Evolutionary conservation across 2,113 vertebrate species (phyloP), one percentile per base, ranked within the genome.

Genomic region (Urocynchramus pylzowi): DNA sequence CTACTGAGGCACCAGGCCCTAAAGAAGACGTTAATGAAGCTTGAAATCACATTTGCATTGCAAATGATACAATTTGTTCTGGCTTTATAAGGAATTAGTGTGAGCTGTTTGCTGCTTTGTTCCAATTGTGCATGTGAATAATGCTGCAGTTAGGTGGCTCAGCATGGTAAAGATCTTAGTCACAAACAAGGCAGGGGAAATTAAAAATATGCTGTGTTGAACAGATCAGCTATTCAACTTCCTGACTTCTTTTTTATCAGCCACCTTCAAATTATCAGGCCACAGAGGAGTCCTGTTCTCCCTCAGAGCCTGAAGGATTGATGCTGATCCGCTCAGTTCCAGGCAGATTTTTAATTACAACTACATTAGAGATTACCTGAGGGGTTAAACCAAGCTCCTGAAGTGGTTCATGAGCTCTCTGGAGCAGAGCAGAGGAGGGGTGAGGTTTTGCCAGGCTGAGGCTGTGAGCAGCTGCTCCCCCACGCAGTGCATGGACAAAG

Each of bases 41-140:
- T 79, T 95, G 95, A 95, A 96, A 95, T 93, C 52, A 5, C 31
- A 96, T 98, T 94, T 97, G 92, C 94, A 95, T 97, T 97, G 95
- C 96, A 98, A 95, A 97, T 81, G 77, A 63, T 17, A 63, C 60
- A 65, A 95, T 97, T 96, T 96, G 95, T 97, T 96, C 95, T 77
- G 94, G 84, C 64, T 96, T 91, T 96, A n/a, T 59, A 27, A 20
- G 57, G 93, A 96, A 94, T 97, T 96, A 92, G 96, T 97, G 90
- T 24, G 88, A 84, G 26, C 59, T 65, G 94, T 76, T 93, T 67
- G 91, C 91, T 82, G 96, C 96, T 71, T 93, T 97, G 94, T 97
- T 95, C 95, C 80, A 60, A 60, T 90, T 95, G 94, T 93, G 68
- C 67, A 19, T 74, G 92, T 92, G 91, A 96, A 95, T 94, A 89